These are phyloP conservation scores for Dolichoris vasculosae DNA, from an alignment of 1,140 invertebrate genomes.

Conservation along the genomic window DNA sequence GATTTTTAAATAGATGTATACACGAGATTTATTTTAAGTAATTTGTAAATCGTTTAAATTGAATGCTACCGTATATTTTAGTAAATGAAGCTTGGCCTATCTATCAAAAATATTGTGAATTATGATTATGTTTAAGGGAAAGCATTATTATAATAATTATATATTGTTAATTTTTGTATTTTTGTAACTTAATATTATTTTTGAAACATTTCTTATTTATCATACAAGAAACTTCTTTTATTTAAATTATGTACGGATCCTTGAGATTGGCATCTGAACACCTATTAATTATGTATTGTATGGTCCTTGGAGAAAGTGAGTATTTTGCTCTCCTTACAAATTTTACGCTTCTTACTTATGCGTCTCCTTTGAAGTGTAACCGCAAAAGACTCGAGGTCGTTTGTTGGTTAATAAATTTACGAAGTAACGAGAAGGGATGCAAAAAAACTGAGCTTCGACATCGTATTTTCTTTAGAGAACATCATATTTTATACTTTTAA, in stretches of 20 bases:
- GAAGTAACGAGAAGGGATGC: constrained; percentile 43
- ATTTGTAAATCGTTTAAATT: no score
- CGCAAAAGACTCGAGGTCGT: constrained; percentile 31
- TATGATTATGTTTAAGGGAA: no score
- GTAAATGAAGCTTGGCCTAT: no score
- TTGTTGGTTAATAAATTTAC: constrained; percentile 50
- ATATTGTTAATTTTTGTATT: not conserved
- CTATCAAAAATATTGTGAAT: no score
- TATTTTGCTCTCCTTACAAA: constrained; percentile 49
- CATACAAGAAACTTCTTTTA: not conserved
- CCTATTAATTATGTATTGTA: constrained; percentile 47
- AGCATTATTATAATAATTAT: not conserved
- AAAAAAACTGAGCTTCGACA: constrained; percentile 29
- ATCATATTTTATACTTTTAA: constrained; percentile 42
- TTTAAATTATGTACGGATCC: constrained; percentile 30
- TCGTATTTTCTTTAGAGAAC: constrained; percentile 22
- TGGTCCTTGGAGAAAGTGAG: constrained; percentile 49
- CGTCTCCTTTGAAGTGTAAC: constrained; percentile 38
- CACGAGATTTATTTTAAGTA: no score
- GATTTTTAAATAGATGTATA: no score
- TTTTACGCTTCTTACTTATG: constrained; percentile 45
- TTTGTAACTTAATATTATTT: not conserved
- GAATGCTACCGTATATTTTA: no score
- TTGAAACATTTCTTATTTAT: not conserved
- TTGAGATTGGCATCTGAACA: constrained; percentile 42